A percentile compares a stretch with the other conserved stretches of the same genome.
Conservation (phyloP, 1,140 invertebrate genomes). For the Temnothorax longispinosus region DNA sequence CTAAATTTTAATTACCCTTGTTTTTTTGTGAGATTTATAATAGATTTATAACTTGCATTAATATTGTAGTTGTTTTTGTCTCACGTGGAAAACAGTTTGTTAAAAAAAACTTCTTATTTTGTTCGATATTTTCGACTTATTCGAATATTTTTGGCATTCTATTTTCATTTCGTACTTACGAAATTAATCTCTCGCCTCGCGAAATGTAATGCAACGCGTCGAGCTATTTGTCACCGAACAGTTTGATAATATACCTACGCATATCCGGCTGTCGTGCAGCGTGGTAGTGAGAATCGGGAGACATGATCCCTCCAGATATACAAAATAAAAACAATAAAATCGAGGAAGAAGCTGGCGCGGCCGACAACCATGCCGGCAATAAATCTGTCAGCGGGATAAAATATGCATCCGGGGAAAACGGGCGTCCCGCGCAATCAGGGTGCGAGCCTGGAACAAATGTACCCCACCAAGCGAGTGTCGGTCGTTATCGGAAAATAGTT, state of each 20-base stretch:
- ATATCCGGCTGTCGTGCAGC: conserved; percentile 10
- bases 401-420: conserved; percentile 78
- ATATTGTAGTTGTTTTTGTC: not conserved
- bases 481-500: conserved; percentile 82
- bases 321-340: conserved; percentile 76
- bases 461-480: conserved; percentile 72
- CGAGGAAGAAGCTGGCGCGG: conserved; percentile 73
- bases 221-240: conserved; percentile 21
- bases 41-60: not conserved
- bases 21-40: not conserved
- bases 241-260: conserved; percentile 61
- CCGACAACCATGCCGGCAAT: conserved; percentile 76
- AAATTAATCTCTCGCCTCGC: conserved; percentile 31
- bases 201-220: not conserved
- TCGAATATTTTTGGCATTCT: not conserved
- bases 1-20: not conserved
- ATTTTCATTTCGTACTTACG: not conserved
- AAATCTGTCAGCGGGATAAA: conserved; percentile 80
- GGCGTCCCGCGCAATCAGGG: conserved; percentile 76
- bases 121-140: not conserved
- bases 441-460: conserved; percentile 79
- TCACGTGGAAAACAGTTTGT: not conserved
- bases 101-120: not conserved
- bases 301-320: conserved; percentile 58
- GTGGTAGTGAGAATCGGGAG: conserved; percentile 57